Conservation (phyloP, 2,797 vertebrate species). For the Nasua narica region DNA sequence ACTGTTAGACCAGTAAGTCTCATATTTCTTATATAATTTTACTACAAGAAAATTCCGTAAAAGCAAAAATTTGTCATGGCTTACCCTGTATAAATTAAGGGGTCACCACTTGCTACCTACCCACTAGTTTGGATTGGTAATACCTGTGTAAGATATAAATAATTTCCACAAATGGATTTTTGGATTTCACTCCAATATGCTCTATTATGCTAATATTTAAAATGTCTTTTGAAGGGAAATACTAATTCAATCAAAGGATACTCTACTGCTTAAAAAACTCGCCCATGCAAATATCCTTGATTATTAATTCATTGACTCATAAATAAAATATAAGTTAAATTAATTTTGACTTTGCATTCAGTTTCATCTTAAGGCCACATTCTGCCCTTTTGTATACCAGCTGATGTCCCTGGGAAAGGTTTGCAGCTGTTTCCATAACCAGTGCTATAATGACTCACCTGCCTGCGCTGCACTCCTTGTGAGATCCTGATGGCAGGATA, state of each 20-base stretch:
- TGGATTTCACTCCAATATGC: background rate
- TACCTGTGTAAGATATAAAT: background rate
- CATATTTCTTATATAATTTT: constrained; percentile 21
- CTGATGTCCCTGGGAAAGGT: constrained; percentile 39
- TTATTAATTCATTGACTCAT: constrained; percentile 77
- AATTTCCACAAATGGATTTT: constrained; percentile 29
- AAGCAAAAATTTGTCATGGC: background rate
- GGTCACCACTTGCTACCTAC: background rate
- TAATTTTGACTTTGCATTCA: constrained; percentile 75
- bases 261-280: constrained; percentile 51
- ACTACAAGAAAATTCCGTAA: background rate
- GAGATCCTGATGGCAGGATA: background rate
- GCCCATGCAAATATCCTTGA: constrained; percentile 69
- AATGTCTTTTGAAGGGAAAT: constrained; percentile 47
- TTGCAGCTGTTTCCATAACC: constrained; percentile 50
- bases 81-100: background rate
- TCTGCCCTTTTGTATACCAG: constrained; percentile 66
- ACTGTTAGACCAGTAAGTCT: background rate
- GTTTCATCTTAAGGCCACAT: constrained; percentile 77
- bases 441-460: background rate
- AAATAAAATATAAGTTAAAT: constrained; percentile 76
- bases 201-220: constrained; percentile 44
- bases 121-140: background rate
- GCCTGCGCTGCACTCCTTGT: background rate
- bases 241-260: constrained; percentile 65